Evolutionary conservation across 2,113 vertebrate genomes (phyloP).

Genomic region (Macaca mulatta): DNA sequence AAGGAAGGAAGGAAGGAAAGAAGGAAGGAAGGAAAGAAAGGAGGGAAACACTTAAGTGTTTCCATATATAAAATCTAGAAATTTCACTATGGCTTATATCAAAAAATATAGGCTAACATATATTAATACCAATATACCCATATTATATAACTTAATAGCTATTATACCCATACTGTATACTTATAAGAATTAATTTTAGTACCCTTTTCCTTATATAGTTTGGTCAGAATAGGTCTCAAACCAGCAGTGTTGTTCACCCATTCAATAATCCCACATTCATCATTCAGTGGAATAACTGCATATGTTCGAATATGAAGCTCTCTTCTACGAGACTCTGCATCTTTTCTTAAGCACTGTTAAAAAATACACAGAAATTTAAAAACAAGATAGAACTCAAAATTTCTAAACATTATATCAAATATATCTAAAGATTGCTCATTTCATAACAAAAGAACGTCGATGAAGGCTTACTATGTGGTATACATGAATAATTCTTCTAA

Average conservation of each 20-base stretch:
- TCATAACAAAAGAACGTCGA: conserved; percentile 1
- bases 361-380: conserved; percentile 45
- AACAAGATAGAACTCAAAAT: background rate
- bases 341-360: conserved; percentile 94
- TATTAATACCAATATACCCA: background rate
- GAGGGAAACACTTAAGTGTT: background rate
- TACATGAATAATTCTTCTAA: background rate
- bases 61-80: background rate
- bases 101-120: background rate
- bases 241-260: conserved; percentile 99
- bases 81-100: background rate
- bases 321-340: conserved; percentile 95
- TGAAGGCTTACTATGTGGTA: background rate
- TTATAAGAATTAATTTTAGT: conserved; percentile 53
- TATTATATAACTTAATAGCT: background rate
- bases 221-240: conserved; percentile 95
- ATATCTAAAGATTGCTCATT: conserved; percentile 37
- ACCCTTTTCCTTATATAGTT: conserved; percentile 98
- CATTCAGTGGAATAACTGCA: conserved; percentile 97
- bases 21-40: background rate
- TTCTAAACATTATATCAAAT: background rate
- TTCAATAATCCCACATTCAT: conserved; percentile 98
- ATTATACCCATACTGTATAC: background rate
- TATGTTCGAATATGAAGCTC: conserved; percentile 97
- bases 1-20: too few relatives aligned